Conservation (phyloP, 2,113 vertebrate genomes). For the Oncorhynchus gorbuscha region DNA sequence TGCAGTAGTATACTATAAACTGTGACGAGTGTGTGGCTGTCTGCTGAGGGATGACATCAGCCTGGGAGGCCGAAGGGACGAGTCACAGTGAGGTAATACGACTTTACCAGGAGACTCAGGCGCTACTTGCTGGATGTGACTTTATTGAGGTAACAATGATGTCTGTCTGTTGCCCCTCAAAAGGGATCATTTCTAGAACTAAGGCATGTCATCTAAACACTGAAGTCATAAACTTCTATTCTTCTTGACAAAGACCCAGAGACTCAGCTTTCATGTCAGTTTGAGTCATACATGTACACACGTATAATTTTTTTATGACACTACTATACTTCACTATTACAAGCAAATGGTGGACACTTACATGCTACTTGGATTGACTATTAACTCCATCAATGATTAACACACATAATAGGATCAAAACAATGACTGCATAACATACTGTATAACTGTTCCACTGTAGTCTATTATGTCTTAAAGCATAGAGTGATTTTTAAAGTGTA, state of each 20-base stretch:
- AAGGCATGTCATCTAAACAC: neutral
- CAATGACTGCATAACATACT: neutral
- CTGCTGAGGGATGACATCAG: constrained; percentile 3
- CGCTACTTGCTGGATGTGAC: constrained; percentile 2
- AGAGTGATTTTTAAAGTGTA: too few species aligned
- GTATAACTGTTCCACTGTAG: neutral
- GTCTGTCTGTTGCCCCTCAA: neutral
- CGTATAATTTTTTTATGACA: neutral
- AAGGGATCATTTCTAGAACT: neutral
- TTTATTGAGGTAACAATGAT: constrained; percentile 11
- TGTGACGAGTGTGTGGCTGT: neutral
- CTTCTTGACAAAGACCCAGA: neutral
- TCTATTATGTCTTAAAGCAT: too few species aligned
- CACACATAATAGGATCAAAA: neutral
- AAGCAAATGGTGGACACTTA: neutral
- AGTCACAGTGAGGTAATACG: constrained; percentile 15
- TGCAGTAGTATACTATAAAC: neutral
- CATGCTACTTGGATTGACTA: neutral
- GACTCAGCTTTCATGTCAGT: neutral
- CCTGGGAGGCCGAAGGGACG: neutral
- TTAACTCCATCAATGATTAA: neutral
- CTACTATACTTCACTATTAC: neutral
- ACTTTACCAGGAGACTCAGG: constrained; percentile 1
- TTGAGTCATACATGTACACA: too few species aligned
- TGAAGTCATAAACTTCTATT: neutral